Base-by-base conservation (phyloP, 2,113 vertebrate species). In the human (Homo sapiens) region DNA sequence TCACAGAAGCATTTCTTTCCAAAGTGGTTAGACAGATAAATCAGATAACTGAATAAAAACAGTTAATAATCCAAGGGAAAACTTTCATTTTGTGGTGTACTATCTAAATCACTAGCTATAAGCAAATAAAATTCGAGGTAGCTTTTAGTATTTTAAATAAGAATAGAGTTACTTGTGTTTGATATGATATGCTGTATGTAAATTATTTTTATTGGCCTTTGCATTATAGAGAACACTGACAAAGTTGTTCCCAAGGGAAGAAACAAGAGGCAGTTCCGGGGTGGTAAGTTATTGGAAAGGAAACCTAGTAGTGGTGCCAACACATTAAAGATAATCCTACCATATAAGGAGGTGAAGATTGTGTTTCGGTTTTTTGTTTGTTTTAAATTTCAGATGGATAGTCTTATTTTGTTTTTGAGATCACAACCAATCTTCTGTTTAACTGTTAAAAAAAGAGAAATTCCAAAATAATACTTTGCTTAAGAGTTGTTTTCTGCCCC, bases 41-140 rank as follows among this genome's bases (percentile, higher is more conserved):
- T 70, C 32, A 89, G 38, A 84, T 78, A 86, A 91, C 38, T 73
- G 16, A 94, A 97, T 94, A 91, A 75, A 94, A 95, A 64, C 16
- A 96, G 94, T 95, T 93, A 90, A 90, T 90, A 91, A 94, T 94
- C 43, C n/a, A 97, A 94, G 6, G 18, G 18, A 83, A 96, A 90
- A 22, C 8, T 83, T 75, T 94, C 35, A 73, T 87, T 92, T 89
- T 95, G 50, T 82, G 92, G 12, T 70, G 4, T 48, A 10, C 64
- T 40, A 50, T 78, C 32, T 87, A 95, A 55, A 64, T 84, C 9
- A 93, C 12, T 87, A 32, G 55, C 38, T 89, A 23, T 80, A 85
- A 95, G 22, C 30, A 95, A 81, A 76, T 16, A 66, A 48, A 97
- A 22, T 76, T 93, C 13, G 90, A 85, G 9, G 43, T 45, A 75